phyloP scores from a whole-genome alignment of 2,113 vertebrate genomes.

The Spea bombifrons region DNA sequence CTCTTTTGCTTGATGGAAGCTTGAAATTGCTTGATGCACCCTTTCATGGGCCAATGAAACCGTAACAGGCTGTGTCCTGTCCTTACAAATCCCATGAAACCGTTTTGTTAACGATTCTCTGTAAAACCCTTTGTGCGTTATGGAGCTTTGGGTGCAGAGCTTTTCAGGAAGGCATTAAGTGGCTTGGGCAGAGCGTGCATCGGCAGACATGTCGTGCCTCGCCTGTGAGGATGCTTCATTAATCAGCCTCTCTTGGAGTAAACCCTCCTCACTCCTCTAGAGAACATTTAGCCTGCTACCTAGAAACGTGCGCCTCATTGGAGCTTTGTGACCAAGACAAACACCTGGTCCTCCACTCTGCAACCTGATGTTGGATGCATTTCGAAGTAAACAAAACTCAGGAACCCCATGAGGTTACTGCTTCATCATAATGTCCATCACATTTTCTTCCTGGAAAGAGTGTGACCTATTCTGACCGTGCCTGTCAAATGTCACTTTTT shows the following conservation, averaged over 20 bases:
- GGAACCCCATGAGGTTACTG: too few relatives aligned
- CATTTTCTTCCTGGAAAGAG: too few relatives aligned
- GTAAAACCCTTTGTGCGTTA: conserved; percentile 1
- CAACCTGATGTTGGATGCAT: too few relatives aligned
- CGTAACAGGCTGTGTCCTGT: conserved; percentile 27
- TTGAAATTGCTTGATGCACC: conserved; percentile 13
- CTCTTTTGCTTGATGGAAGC: conserved; percentile 2
- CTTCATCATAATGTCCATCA: too few relatives aligned
- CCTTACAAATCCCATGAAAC: conserved; percentile 8
- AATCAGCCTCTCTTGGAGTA: background rate
- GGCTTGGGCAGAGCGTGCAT: background rate
- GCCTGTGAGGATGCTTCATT: background rate
- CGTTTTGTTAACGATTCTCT: background rate
- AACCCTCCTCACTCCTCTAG: background rate
- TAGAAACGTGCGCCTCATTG: too few relatives aligned
- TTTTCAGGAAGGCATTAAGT: background rate
- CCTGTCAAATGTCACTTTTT: background rate
- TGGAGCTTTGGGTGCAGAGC: conserved; percentile 1
- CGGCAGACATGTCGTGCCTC: background rate
- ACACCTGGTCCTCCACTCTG: too few relatives aligned
- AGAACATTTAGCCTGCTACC: background rate
- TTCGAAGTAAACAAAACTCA: too few relatives aligned
- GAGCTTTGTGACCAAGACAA: too few relatives aligned
- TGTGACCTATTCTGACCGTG: background rate
- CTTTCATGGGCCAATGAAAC: background rate